phyloP scores from a whole-genome alignment of 2,113 vertebrate species.

The Hydropotes inermis region DNA sequence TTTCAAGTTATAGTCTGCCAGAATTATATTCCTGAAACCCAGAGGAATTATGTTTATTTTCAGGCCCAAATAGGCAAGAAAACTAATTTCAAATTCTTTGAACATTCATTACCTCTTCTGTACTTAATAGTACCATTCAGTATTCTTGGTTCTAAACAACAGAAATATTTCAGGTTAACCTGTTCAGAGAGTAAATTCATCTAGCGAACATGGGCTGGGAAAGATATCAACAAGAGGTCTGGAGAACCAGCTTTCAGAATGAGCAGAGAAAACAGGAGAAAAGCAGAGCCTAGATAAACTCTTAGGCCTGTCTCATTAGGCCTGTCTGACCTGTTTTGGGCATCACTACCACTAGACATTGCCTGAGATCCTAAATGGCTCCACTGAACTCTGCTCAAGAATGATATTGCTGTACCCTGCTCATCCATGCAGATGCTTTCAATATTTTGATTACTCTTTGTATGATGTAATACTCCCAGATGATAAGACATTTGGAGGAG shows the following conservation, averaged over 20 bases:
- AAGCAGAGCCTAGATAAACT: not conserved
- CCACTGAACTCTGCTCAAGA: not conserved
- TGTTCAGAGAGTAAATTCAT: not conserved
- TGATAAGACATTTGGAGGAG: not conserved
- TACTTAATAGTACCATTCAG: not conserved
- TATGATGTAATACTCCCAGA: not conserved
- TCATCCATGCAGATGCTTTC: not conserved
- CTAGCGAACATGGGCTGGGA: not conserved
- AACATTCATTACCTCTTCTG: not conserved
- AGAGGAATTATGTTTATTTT: not conserved
- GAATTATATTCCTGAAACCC: not conserved
- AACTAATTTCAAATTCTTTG: not conserved
- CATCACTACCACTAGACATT: not conserved
- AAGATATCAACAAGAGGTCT: not conserved
- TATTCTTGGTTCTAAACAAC: not conserved
- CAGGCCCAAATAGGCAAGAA: not conserved
- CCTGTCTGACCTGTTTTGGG: not conserved
- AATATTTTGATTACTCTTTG: not conserved
- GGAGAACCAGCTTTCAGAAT: not conserved
- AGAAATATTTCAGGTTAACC: not conserved
- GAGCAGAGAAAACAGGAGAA: not conserved
- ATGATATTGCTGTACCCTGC: not conserved
- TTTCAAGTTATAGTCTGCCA: not conserved
- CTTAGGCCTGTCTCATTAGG: too few species aligned
- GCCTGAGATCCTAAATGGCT: not conserved